Conservation (phyloP, 2,113 vertebrate genomes). For the Patagioenas fasciata region DNA sequence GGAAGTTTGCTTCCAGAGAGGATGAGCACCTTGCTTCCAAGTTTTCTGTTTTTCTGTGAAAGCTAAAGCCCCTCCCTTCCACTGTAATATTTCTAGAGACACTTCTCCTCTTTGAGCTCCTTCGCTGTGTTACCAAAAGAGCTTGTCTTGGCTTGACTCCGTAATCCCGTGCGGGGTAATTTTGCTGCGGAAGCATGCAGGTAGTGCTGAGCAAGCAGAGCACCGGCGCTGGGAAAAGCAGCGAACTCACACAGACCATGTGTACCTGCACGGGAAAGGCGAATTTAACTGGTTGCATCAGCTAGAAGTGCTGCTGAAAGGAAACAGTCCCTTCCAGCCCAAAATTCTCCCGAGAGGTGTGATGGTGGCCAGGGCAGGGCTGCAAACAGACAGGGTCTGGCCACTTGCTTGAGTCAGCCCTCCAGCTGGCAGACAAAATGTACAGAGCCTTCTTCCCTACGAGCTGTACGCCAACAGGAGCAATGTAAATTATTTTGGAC, state of each 20-base stretch:
- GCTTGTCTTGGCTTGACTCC: constrained; percentile 8
- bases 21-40: not conserved
- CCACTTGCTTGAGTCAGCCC: not conserved
- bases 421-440: not conserved
- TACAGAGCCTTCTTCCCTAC: not conserved
- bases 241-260: not conserved
- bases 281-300: not conserved
- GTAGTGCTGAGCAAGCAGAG: constrained; percentile 40
- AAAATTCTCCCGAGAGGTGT: not conserved
- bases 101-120: not conserved
- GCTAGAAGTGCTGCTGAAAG: not conserved
- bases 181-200: not conserved
- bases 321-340: not conserved
- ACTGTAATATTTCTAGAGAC: not conserved
- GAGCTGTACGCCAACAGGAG: not conserved
- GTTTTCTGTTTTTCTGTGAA: not conserved
- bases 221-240: not conserved
- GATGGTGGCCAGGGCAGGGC: not conserved
- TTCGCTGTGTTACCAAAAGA: accelerated
- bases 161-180: not conserved
- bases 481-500: not conserved
- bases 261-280: not conserved
- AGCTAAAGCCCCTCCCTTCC: not conserved
- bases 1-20: not conserved
- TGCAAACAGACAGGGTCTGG: not conserved